These are phyloP conservation scores for Tetragonisca angustula DNA, from an alignment of 2,888 invertebrate species.

Conservation along the genomic window DNA sequence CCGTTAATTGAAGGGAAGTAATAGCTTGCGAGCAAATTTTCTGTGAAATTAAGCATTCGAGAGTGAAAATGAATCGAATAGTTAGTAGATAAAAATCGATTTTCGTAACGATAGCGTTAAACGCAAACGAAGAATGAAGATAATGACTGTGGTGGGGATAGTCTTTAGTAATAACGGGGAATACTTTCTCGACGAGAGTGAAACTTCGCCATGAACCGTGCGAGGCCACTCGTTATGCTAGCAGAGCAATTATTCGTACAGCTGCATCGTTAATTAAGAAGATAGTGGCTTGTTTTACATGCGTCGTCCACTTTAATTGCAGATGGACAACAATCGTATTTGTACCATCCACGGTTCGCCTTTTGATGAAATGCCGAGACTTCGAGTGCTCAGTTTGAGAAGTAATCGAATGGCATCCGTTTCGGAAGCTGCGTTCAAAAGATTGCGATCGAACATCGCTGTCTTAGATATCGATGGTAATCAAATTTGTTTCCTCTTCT, in stretches of 20 bases:
- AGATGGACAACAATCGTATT: conserved; percentile 92
- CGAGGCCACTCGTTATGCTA: conserved; percentile 73
- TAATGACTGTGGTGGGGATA: conserved; percentile 14
- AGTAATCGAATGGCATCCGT: conserved; percentile 91
- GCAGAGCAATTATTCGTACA: conserved; percentile 72
- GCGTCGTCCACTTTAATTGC: conserved; percentile 35
- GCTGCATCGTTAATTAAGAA: conserved; percentile 75
- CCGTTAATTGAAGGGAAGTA: background rate
- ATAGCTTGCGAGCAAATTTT: background rate
- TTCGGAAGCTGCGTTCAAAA: conserved; percentile 90
- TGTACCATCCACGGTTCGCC: conserved; percentile 92
- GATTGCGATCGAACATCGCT: conserved; percentile 92
- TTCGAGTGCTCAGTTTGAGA: conserved; percentile 91
- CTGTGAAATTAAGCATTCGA: background rate
- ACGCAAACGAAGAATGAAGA: conserved; percentile 7
- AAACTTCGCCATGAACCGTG: conserved; percentile 75
- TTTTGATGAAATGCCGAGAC: conserved; percentile 92
- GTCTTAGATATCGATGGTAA: conserved; percentile 93
- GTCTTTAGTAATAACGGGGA: conserved; percentile 60
- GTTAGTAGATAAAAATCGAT: conserved; percentile 1
- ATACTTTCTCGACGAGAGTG: conserved; percentile 79
- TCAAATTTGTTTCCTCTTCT: background rate
- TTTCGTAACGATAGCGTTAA: conserved; percentile 28
- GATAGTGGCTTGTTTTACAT: conserved; percentile 64
- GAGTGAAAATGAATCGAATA: conserved; percentile 10